Evolutionary conservation across 2,888 invertebrate genomes (phyloP).

Genomic region (Hydriomena furcata): DNA sequence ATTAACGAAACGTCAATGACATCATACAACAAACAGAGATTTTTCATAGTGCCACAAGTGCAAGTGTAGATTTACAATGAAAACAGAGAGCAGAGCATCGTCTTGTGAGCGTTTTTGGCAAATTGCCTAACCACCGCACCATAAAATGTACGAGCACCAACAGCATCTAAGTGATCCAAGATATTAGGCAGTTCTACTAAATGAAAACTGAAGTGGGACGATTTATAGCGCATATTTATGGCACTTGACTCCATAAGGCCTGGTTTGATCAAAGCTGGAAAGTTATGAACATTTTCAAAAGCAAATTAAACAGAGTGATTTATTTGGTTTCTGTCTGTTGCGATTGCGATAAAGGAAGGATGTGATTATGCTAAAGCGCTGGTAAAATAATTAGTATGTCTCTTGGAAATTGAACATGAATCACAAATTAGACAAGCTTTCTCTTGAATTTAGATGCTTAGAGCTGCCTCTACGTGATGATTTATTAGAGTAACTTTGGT

Average conservation of each 20-base stretch:
- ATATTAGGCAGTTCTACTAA: slow-evolving; percentile 43
- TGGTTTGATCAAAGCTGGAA: slow-evolving; percentile 37
- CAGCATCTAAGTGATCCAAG: slow-evolving; percentile 40
- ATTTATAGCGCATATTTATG: slow-evolving; percentile 46
- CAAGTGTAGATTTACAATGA: slow-evolving; percentile 45
- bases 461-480: slow-evolving; percentile 3
- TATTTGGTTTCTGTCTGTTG: slow-evolving; percentile 12
- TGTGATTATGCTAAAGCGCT: slow-evolving; percentile 8
- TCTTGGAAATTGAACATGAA: slow-evolving; percentile 18
- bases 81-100: slow-evolving; percentile 42
- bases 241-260: slow-evolving; percentile 43
- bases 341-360: slow-evolving; percentile 8
- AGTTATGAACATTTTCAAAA: slow-evolving; percentile 19
- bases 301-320: slow-evolving; percentile 10
- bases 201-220: slow-evolving; percentile 44
- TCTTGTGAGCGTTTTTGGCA: slow-evolving; percentile 53
- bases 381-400: slow-evolving; percentile 13
- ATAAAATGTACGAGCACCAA: slow-evolving; percentile 27
- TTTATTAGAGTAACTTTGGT: slow-evolving; percentile 4
- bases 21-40: slow-evolving; percentile 36
- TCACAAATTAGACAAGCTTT: slow-evolving; percentile 10
- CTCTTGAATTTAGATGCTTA: slow-evolving; percentile 12
- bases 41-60: slow-evolving; percentile 34
- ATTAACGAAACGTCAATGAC: slow-evolving; percentile 42
- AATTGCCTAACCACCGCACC: slow-evolving; percentile 41